These are phyloP conservation scores for Liparis tanakae DNA, from an alignment of 2,797 vertebrate species.

Conservation along the genomic window DNA sequence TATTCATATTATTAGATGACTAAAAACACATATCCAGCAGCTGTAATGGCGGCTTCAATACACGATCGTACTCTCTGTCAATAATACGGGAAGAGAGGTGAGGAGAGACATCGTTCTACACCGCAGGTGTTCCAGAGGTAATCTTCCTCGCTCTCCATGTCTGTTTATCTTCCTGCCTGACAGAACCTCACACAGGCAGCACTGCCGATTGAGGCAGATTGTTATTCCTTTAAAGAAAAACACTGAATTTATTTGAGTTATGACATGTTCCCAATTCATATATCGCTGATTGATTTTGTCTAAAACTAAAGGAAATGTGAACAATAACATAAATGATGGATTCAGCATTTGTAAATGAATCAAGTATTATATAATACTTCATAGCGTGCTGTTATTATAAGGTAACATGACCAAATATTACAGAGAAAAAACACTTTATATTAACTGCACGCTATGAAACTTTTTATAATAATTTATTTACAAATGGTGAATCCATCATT, in stretches of 20 bases:
- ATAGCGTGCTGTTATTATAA: too few species aligned
- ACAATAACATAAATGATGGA: not conserved
- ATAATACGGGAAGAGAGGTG: not conserved
- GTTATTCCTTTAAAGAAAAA: not conserved
- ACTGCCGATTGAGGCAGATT: not conserved
- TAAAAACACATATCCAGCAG: not conserved
- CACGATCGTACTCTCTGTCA: not conserved
- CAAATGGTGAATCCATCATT: too few species aligned
- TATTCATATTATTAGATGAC: too few species aligned
- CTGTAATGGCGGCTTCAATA: not conserved
- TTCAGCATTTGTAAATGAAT: too few species aligned
- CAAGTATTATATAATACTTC: too few species aligned
- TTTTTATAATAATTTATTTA: too few species aligned
- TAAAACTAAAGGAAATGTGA: not conserved
- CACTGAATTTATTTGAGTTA: not conserved
- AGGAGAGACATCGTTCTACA: constrained; percentile 6
- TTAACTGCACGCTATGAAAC: too few species aligned
- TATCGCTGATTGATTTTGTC: not conserved
- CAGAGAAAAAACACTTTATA: too few species aligned
- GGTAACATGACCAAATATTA: too few species aligned
- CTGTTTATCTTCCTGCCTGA: constrained; percentile 19
- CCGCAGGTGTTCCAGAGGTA: not conserved
- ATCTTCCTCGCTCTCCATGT: constrained; percentile 9
- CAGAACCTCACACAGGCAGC: not conserved
- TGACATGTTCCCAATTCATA: not conserved